phyloP scores from a whole-genome alignment of 2,113 vertebrate species.

The Mola mola region DNA sequence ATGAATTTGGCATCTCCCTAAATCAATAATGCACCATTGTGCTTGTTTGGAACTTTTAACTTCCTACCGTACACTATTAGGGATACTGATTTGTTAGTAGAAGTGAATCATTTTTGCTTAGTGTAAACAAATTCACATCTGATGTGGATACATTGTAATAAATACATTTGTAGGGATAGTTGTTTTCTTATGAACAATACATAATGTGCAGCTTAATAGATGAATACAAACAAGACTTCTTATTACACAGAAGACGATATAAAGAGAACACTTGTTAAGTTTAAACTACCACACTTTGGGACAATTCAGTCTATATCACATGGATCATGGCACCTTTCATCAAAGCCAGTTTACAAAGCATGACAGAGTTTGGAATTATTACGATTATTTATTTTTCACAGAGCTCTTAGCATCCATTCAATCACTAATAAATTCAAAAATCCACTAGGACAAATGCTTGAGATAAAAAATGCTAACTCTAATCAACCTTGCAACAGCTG shows the following conservation, averaged over 20 bases:
- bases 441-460: too few species aligned
- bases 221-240: conserved; percentile 50
- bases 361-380: too few species aligned
- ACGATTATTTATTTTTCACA: too few species aligned
- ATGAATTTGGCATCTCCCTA: conserved; percentile 61
- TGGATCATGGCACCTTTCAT: neutral
- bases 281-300: conserved; percentile 10
- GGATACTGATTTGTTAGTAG: conserved; percentile 10
- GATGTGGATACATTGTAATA: conserved; percentile 11
- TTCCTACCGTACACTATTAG: conserved; percentile 31
- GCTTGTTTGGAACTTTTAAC: conserved; percentile 43
- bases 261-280: conserved; percentile 40
- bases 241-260: conserved; percentile 40
- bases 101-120: neutral
- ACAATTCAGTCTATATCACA: neutral
- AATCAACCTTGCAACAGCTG: too few species aligned
- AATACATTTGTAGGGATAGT: conserved; percentile 14
- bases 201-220: conserved; percentile 40
- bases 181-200: conserved; percentile 44
- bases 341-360: too few species aligned
- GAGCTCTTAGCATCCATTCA: too few species aligned
- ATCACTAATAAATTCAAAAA: too few species aligned
- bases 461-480: too few species aligned
- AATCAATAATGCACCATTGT: conserved; percentile 58
- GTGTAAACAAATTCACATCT: conserved; percentile 14